Evolutionary conservation across 2,888 invertebrate genomes (phyloP).

Genomic region (Acleris cristana): DNA sequence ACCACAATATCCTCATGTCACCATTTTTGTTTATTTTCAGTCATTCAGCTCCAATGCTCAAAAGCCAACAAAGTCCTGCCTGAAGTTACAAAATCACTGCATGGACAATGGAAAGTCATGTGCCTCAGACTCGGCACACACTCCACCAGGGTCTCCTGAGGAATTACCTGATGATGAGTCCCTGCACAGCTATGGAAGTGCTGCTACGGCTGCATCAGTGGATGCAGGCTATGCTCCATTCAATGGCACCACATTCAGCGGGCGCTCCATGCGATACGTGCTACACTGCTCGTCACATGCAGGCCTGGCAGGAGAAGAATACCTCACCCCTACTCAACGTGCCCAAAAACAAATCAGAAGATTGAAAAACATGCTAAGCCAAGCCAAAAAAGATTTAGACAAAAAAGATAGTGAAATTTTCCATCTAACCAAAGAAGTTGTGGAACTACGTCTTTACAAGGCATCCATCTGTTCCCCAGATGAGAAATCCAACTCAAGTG

Average conservation of each 20-base stretch:
- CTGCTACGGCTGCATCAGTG: constrained; percentile 90
- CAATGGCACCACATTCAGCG: constrained; percentile 88
- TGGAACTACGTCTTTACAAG: constrained; percentile 91
- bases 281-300: constrained; percentile 93
- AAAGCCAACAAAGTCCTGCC: constrained; percentile 69
- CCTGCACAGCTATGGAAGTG: constrained; percentile 90
- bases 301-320: constrained; percentile 90
- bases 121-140: constrained; percentile 80
- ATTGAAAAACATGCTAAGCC: constrained; percentile 87
- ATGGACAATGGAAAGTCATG: constrained; percentile 64
- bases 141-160: constrained; percentile 86
- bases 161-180: constrained; percentile 90
- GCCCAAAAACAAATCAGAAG: constrained; percentile 91
- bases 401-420: constrained; percentile 93
- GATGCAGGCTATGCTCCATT: constrained; percentile 92
- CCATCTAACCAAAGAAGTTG: constrained; percentile 90
- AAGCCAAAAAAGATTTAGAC: constrained; percentile 90
- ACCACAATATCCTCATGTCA: not conserved
- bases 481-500: constrained; percentile 90
- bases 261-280: constrained; percentile 89
- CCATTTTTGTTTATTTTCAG: constrained; percentile 48
- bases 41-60: constrained; percentile 73
- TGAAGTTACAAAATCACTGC: constrained; percentile 67
- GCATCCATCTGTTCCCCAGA: constrained; percentile 91
- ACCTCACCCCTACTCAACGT: constrained; percentile 94